Conservation (phyloP, 2,888 invertebrate genomes). For the Dorcus hopei region DNA sequence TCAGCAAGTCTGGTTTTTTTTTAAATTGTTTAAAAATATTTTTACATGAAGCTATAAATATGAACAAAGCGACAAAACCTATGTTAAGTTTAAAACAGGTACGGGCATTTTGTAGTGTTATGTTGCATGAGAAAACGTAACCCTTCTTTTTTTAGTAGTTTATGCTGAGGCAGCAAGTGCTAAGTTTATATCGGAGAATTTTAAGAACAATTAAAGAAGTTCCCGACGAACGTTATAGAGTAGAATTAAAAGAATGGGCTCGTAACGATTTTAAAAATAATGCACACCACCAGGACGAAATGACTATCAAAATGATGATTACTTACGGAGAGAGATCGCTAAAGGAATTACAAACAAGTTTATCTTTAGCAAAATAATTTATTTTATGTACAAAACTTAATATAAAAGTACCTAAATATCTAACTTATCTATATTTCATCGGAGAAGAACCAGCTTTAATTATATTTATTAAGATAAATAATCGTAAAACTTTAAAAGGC, state of each 20-base stretch:
- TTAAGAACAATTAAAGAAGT: constrained; percentile 65
- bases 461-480: background rate
- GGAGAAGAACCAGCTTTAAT: no score
- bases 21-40: no score
- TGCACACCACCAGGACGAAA: constrained; percentile 68
- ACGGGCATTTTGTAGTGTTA: background rate
- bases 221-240: constrained; percentile 59
- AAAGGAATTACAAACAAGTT: constrained; percentile 63
- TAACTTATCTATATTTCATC: constrained; percentile 7
- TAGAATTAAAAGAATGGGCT: constrained; percentile 71
- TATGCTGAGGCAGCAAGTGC: constrained; percentile 73
- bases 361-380: constrained; percentile 57
- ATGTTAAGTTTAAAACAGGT: constrained; percentile 62
- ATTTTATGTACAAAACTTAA: constrained; percentile 11
- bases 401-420: constrained; percentile 5
- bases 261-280: constrained; percentile 71
- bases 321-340: constrained; percentile 68
- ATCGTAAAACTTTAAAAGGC: background rate
- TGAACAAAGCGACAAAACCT: constrained; percentile 29
- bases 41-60: background rate
- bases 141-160: constrained; percentile 58
- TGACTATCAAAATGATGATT: constrained; percentile 68
- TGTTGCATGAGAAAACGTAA: background rate
- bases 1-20: no score
- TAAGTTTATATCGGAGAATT: constrained; percentile 72